Evolutionary conservation across 2,888 invertebrate species (phyloP), one percentile per base, ranked within the genome.

Genomic region (Spodoptera picta): DNA sequence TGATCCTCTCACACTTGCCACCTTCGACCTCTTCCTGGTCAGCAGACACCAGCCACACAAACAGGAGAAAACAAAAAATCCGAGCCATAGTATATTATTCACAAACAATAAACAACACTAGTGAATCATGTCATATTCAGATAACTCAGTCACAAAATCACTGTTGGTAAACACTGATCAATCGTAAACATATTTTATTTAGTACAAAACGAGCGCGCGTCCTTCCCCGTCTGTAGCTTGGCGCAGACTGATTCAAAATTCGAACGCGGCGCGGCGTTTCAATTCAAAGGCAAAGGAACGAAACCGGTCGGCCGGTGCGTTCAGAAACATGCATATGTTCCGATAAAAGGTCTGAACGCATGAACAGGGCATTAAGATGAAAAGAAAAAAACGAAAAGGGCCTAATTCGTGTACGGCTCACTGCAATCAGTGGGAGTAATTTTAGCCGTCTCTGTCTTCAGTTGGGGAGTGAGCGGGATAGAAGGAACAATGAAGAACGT

Each of bases 1-100:
- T 95, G 85, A 98, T 98, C 83, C 96, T 95, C 92, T 98, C 97
- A 90, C 98, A 98, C 87, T 96, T 96, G 59, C 92, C 93, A 84
- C 93, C 92, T 80, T 95, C 90, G 71, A 82, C 75, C 80, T 93
- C 89, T 71, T 94, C 92, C 78, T 93, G 92, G 73, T 92, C 92
- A 77, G 93, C 92, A 73, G 91, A 86, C 71, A 89, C 88, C 87
- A 90, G 86, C 87, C 88, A 87, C 80, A 88, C 83, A 70, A 92
- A 73, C 64, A 90, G 77, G 68, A 91, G 69, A 66, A 87, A 83
- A 84, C 88, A 88, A 72, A 92, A 85, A 91, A 92, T 91, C 92
- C 92, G 86, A 81, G 87, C 87, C 93, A 93, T 92, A 72, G 84
- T 90, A 77, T 77, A 74, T 75, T 76, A 75, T 81, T 81, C 87